Evolutionary conservation across 2,113 vertebrate species (phyloP), one percentile per base, ranked within the genome.

Genomic region (Embiotoca jacksoni): DNA sequence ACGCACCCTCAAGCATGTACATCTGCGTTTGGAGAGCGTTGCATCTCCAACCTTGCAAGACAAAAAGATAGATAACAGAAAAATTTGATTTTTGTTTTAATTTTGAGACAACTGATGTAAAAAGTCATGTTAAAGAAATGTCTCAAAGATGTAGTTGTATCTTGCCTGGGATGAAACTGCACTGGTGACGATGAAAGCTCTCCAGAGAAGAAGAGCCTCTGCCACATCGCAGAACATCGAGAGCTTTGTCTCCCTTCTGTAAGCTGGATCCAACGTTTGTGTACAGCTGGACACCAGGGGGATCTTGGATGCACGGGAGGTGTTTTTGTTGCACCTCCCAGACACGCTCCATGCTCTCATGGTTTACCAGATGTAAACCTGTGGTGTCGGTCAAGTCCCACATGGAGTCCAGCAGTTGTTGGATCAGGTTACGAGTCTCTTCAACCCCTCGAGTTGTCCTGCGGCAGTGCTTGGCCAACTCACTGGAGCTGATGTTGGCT

Each of bases 261-360:
- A 3, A 7, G 6, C 39, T n/a, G n/a, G 54, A 23, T 10, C 44
- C 52, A 13, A 74, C 33, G 15, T 57, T 73, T n/a, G 61, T 70
- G 32, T 84, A 39, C 30, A 84, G 31, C 13, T 78, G 16, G 6
- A 71, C 59, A 4, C 76, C 74, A 6, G 69, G 61, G 2, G 78
- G 78, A 59, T 55, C 55, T 32, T 66, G 85, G 32, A 74, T 72
- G 57, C 69, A 72, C 4, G 44, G 3, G 3, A 72, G 3, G 23
- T 72, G 69, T 6, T 47, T 72, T 8, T 67, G 50, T 15, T 78
- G 67, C 7, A 61, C 31, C 31, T 68, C 35, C 56, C 64, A 77
- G 23, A 69, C 65, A 9, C 4, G 75, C 2, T 16, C 0, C 56
- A 77, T 68, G 64, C 64, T 68, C 2, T 67, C 64, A 31, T 2